Evolutionary conservation across 2,113 vertebrate species (phyloP), one percentile per base, ranked within the genome.

Genomic region (Myrmecophaga tridactyla): DNA sequence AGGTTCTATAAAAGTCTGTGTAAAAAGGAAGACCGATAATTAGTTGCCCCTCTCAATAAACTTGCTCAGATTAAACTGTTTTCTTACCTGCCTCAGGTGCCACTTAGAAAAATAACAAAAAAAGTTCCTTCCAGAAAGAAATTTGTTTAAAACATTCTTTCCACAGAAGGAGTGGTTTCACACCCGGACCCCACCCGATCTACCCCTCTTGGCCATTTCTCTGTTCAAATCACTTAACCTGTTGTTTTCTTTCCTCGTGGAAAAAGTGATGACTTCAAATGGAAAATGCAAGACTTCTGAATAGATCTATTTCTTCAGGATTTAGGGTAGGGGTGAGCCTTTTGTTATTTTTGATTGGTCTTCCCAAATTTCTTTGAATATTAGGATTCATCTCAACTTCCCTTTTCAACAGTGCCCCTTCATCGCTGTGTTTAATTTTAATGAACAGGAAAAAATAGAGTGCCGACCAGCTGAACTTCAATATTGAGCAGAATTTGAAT

Each of bases 111-210:
- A 87, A 69, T 15, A 67, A 91, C 27, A 75, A 89, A 10, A 63
- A 43, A 92, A 12, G 43, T 36, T 39, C 72, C 36, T 84, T 87
- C 20, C 6, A 31, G 15, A 73, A 34, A 31, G 3, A 76, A 18
- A 56, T 76, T 23, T 70, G 29, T 70, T 77, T 94, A 70, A 94
- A 48, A 69, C 31, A 11, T 72, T 58, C 29, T 60, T 86, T 81
- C 43, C 60, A 7, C 12, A 29, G 31, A 46, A 94, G 39, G 14
- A 67, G 27, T 18, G 48, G 10, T 34, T 75, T 92, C 41, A 43
- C 46, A 0, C 4, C 3, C 1, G 21, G 23, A 10, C 34, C 18
- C 5, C 5, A 34, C 2, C 3, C 6, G 23, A 0, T 3, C 27
- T 17, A 25, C 14, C 0, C 17, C 21, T 75, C 23, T 9, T 41